Percentiles rank a stretch among this genome's conserved stretches.
Evolutionary conservation across 2,113 vertebrate species (phyloP).

Genomic region (Brachionichthys hirsutus): DNA sequence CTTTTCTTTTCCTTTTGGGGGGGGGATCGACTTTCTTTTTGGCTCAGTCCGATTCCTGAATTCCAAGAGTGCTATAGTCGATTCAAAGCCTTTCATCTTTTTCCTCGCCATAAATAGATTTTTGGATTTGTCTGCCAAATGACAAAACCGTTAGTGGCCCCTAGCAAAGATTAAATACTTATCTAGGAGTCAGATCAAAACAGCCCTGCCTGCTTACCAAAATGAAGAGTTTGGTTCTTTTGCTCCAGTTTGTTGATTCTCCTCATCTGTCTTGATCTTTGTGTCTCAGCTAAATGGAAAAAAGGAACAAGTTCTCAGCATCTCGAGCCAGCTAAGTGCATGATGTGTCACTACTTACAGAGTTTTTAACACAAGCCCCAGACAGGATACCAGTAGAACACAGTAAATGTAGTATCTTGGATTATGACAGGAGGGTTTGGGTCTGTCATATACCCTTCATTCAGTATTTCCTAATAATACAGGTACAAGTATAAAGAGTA

Average conservation of each 20-base stretch:
- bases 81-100: constrained; percentile 48
- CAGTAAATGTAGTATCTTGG: constrained; percentile 64
- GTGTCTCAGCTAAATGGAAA: constrained; percentile 47
- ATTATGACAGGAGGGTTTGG: constrained; percentile 43
- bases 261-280: constrained; percentile 38
- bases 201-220: constrained; percentile 12
- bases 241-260: constrained; percentile 27
- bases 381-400: constrained; percentile 61
- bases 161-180: constrained; percentile 44
- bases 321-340: constrained; percentile 69
- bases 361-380: constrained; percentile 61
- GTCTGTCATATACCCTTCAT: too few relatives aligned
- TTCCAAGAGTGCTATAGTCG: constrained; percentile 62
- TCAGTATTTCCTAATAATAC: too few relatives aligned
- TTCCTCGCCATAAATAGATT: constrained; percentile 39
- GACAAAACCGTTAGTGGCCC: constrained; percentile 36
- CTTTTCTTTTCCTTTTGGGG: constrained; percentile 1
- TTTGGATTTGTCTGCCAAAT: constrained; percentile 44
- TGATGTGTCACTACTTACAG: constrained; percentile 72
- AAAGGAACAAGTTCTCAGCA: constrained; percentile 53
- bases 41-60: constrained; percentile 46
- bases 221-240: constrained; percentile 2
- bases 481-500: too few relatives aligned
- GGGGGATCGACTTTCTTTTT: constrained; percentile 44
- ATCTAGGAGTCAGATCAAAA: constrained; percentile 19